These are phyloP conservation scores for Drosophila hamatofila DNA, from an alignment of 2,888 invertebrate genomes.

Conservation along the genomic window DNA sequence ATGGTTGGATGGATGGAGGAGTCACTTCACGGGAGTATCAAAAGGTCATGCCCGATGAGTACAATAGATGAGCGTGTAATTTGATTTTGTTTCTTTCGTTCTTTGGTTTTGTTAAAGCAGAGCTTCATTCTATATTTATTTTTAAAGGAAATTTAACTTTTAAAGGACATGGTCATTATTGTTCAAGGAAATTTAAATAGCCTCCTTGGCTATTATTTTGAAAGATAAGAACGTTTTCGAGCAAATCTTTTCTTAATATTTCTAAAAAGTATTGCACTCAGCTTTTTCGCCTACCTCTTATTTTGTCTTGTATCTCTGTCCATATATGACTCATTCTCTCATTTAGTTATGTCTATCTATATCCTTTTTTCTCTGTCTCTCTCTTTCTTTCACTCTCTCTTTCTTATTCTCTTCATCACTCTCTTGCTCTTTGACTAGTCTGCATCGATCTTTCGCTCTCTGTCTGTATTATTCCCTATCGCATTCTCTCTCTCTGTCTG, in stretches of 20 bases:
- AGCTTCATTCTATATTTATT: not conserved
- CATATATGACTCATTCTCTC: not conserved
- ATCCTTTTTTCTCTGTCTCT: not conserved
- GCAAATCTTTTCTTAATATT: not conserved
- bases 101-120: slow-evolving; percentile 5
- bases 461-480: not conserved
- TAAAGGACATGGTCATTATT: not conserved
- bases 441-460: not conserved
- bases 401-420: not conserved
- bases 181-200: not conserved
- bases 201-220: not conserved
- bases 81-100: slow-evolving; percentile 44
- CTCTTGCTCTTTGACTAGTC: not conserved
- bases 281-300: too few species aligned
- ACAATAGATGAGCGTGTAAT: slow-evolving; percentile 34
- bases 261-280: too few species aligned
- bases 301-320: too few species aligned
- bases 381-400: not conserved
- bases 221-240: not conserved
- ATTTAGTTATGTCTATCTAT: not conserved
- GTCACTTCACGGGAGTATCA: not conserved
- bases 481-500: not conserved
- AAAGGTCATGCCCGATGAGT: slow-evolving; percentile 24
- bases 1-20: not conserved
- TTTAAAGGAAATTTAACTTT: not conserved